Evolutionary conservation across 2,797 vertebrate genomes (phyloP).

Genomic region (Artibeus jamaicensis): DNA sequence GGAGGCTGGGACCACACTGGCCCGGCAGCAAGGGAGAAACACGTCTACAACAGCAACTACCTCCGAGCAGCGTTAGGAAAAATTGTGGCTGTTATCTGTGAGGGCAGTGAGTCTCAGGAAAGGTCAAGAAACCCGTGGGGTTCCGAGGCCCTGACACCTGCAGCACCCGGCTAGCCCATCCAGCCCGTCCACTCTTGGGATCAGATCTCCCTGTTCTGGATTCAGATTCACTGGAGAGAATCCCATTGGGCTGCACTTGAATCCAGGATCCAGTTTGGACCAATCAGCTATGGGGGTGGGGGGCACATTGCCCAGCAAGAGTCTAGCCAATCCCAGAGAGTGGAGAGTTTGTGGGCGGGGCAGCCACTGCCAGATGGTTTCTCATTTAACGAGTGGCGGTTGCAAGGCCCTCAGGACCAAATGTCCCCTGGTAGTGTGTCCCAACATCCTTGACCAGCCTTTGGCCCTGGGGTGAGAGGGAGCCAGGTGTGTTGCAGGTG

Average conservation of each 20-base stretch:
- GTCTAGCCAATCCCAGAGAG: background rate
- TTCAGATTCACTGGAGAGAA: background rate
- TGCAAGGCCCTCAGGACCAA: too few relatives aligned
- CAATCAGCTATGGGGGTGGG: background rate
- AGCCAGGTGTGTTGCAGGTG: too few relatives aligned
- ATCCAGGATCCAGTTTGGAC: background rate
- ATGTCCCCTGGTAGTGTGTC: background rate
- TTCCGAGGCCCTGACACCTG: accelerated
- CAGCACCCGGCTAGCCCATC: accelerated
- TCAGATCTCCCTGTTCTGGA: accelerated
- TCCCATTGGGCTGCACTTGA: background rate
- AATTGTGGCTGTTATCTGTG: too few relatives aligned
- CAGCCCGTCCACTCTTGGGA: background rate
- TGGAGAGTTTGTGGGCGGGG: background rate
- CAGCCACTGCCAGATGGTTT: accelerated
- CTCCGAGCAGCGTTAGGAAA: accelerated
- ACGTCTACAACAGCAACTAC: background rate
- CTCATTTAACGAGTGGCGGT: too few relatives aligned
- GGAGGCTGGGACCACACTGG: background rate
- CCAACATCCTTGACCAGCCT: background rate
- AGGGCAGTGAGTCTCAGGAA: background rate
- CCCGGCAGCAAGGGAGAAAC: background rate
- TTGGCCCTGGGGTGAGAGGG: background rate
- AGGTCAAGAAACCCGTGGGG: accelerated
- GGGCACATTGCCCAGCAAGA: accelerated